These are phyloP conservation scores for Mastomys coucha DNA, from an alignment of 2,113 vertebrate genomes.

Conservation along the genomic window DNA sequence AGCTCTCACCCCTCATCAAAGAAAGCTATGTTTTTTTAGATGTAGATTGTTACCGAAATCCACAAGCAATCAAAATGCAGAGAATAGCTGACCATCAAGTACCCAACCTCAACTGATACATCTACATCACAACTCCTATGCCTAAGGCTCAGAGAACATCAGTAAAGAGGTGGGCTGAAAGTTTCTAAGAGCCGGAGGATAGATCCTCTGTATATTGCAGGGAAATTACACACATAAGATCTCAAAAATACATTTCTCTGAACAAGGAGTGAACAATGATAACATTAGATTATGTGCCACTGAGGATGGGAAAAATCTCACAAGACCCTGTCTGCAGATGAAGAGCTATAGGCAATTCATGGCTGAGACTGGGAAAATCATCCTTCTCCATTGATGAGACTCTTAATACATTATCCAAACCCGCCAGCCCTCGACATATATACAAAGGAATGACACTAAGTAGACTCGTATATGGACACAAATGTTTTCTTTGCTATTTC, in stretches of 20 bases:
- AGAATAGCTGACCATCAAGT: background rate
- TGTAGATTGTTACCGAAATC: background rate
- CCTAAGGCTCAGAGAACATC: background rate
- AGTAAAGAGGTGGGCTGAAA: background rate
- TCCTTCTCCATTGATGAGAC: background rate
- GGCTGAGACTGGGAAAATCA: background rate
- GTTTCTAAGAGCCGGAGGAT: background rate
- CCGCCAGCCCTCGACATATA: background rate
- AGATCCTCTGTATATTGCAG: background rate
- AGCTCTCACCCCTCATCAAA: background rate
- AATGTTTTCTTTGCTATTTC: slow-evolving; percentile 26
- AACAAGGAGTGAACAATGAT: background rate
- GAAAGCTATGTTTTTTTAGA: background rate
- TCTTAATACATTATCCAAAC: background rate
- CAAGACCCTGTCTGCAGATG: background rate
- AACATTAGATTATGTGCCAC: background rate
- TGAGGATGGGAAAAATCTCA: background rate
- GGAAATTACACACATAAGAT: background rate
- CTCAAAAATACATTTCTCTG: background rate
- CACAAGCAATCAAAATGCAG: background rate
- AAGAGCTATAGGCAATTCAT: background rate
- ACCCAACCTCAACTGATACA: background rate
- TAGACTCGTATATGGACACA: background rate
- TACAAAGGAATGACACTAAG: background rate
- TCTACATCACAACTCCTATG: background rate